Base-by-base conservation (phyloP, 64 coral and sea anemone species). In the Montipora efflorescens region DNA sequence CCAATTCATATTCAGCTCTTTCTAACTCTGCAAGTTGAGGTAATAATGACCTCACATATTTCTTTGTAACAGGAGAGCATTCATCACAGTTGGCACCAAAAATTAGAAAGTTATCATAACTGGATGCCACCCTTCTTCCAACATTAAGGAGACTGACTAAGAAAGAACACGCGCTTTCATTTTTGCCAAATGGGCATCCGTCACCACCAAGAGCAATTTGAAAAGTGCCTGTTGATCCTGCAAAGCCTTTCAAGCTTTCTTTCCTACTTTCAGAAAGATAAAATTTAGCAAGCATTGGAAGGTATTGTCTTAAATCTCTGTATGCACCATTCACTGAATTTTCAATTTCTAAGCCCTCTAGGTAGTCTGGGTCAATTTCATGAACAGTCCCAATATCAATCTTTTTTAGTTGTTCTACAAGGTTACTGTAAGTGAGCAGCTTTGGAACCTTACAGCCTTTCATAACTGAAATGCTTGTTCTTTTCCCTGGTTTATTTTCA, bases 31-130 rank as follows among this genome's bases (percentile, higher is more conserved):
- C 5, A 66, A 66, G 8, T 12, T 66, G 61, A 53, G 51, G 51
- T 53, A 53, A 53, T 53, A 53, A 53, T 53, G 51, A 53, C 51
- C 51, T 23, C 22, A 93, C 89, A 96, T 96, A 96, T 55, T 93
- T 94, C 67, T 79, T 93, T 6, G 79, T 82, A 87, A 96, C 87
- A 43, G 75, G 50, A 69, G 91, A 96, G 20, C 88, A 86, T 80
- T 96, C 91, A 55, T 92, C 78, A 86, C 95, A 96, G 91, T 93
- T 96, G n/a, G 95, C 95, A 21, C 95, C 91, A 81, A 96, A 96
- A 50, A 96, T 87, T 45, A 90, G 79, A 59, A 87, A 94, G 75
- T 96, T 96, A 55, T 93, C 91, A 62, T 91, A 74, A 74, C 88
- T 89, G 58, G 80, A 90, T 90, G 91, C 75, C 20, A 96, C 92